A percentile compares a stretch with the other conserved stretches of the same genome.
These are phyloP conservation scores for Trichosurus vulpecula DNA, from an alignment of 2,797 vertebrate genomes.

Conservation along the genomic window DNA sequence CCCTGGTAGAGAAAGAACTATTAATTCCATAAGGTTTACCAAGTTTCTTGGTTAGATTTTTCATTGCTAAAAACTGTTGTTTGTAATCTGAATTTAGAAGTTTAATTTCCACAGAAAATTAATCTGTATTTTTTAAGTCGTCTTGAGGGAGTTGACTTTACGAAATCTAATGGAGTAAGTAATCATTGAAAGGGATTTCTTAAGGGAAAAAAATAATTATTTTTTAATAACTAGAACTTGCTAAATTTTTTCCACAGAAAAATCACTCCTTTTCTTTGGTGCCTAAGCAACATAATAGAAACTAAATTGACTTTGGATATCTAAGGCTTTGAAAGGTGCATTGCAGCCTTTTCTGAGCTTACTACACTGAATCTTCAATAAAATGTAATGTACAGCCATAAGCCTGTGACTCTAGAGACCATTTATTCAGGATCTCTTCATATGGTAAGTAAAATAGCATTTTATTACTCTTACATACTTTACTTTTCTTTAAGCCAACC, in stretches of 20 bases:
- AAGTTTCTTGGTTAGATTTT: not conserved
- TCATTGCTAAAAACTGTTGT: not conserved
- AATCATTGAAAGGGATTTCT: slow-evolving; percentile 3
- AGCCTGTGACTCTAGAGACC: not conserved
- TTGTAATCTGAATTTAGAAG: not conserved
- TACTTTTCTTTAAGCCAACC: not conserved
- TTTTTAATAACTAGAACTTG: not conserved
- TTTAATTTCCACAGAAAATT: not conserved
- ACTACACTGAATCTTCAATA: slow-evolving; percentile 3
- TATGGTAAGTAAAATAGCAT: not conserved
- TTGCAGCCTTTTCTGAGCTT: not conserved
- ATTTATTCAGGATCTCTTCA: not conserved
- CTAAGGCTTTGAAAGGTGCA: not conserved
- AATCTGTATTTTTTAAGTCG: not conserved
- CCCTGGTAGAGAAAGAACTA: not conserved
- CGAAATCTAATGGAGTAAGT: not conserved
- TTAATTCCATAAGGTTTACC: not conserved
- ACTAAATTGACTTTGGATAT: not conserved
- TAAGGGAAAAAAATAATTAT: not conserved
- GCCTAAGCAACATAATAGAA: not conserved
- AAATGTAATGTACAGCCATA: not conserved
- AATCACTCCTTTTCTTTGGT: not conserved
- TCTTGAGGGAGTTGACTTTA: not conserved
- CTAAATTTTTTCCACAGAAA: slow-evolving; percentile 6
- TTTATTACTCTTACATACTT: not conserved